Conservation (phyloP, 2,113 vertebrate genomes). For the Nanger granti region DNA sequence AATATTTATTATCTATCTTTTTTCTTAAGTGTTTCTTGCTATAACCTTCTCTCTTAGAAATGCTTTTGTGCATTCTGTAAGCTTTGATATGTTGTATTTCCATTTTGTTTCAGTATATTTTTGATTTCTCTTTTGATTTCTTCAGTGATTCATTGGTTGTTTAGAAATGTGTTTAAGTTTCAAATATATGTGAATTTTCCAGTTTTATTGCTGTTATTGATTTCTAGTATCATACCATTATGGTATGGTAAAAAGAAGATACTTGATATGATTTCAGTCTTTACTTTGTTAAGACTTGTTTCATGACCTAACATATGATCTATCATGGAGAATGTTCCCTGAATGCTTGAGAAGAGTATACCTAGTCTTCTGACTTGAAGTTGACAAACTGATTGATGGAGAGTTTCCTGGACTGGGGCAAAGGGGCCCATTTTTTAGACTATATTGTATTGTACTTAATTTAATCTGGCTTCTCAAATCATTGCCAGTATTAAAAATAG, state of each 20-base stretch:
- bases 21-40: not conserved
- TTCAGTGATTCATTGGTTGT: not conserved
- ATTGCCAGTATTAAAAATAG: not conserved
- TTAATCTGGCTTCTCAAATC: not conserved
- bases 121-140: not conserved
- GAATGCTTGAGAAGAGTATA: not conserved
- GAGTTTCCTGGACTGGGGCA: not conserved
- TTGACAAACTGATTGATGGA: not conserved
- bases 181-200: not conserved
- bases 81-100: not conserved
- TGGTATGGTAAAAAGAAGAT: not conserved
- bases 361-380: not conserved
- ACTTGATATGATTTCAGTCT: not conserved
- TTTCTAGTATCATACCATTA: not conserved
- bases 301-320: not conserved
- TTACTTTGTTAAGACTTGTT: not conserved
- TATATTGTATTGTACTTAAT: not conserved
- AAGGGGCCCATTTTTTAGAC: not conserved
- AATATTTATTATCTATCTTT: not conserved
- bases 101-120: not conserved
- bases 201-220: not conserved
- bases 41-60: not conserved
- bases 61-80: not conserved
- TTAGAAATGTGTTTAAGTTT: not conserved
- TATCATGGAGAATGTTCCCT: not conserved